phyloP scores from a whole-genome alignment of 2,113 vertebrate genomes.

The Gracilinanus agilis region DNA sequence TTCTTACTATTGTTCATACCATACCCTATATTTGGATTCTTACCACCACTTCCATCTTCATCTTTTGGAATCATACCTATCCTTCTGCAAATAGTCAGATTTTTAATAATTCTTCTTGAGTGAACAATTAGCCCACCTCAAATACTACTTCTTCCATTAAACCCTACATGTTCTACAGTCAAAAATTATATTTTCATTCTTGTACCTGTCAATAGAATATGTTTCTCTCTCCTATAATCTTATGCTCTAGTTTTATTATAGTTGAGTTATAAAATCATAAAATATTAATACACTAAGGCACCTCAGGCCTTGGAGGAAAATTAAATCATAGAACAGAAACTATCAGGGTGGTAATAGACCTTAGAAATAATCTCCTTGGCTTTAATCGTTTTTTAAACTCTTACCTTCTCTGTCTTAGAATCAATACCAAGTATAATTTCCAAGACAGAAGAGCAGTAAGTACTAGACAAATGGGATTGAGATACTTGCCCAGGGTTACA shows the following conservation, averaged over 20 bases:
- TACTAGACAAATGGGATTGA: too few species aligned
- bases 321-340: not conserved
- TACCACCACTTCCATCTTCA: not conserved
- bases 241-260: not conserved
- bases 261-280: not conserved
- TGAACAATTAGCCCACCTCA: not conserved
- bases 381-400: too few species aligned
- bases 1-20: not conserved
- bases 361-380: not conserved
- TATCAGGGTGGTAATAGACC: not conserved
- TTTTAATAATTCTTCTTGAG: not conserved
- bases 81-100: not conserved
- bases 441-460: too few species aligned
- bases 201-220: too few species aligned
- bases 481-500: too few species aligned
- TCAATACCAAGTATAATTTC: too few species aligned
- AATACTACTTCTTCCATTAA: not conserved
- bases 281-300: not conserved
- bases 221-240: not conserved
- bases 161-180: too few species aligned
- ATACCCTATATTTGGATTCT: not conserved
- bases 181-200: too few species aligned
- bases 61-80: not conserved
- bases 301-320: not conserved
- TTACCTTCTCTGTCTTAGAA: too few species aligned